Evolutionary conservation across 2,888 invertebrate species (phyloP), one percentile per base, ranked within the genome.

Genomic region (Chirona hameri): DNA sequence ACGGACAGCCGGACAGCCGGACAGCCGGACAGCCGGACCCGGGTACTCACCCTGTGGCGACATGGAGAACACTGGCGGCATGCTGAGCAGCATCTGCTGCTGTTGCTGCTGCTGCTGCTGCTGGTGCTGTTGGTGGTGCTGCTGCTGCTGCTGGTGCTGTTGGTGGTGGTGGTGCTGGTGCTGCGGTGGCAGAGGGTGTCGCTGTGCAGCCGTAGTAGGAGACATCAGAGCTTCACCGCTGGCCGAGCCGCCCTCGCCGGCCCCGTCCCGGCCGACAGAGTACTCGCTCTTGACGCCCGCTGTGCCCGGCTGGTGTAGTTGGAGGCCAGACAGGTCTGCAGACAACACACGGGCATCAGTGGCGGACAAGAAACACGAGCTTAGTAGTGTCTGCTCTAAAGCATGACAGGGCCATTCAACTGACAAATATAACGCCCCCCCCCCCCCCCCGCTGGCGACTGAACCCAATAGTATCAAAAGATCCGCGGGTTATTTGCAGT

Each of bases 231-330:
- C 0, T 72, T 82, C 84, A 24, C 83, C 83, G 55, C 81, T 81
- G 31, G 84, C 52, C 1, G 52, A 52, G 15, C 15, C 84, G 82
- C 83, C 84, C 81, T 84, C 85, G 81, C 84, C 84, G 65, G 85
- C 86, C 81, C 86, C 84, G 79, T 84, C 85, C 83, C 85, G 86
- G 57, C 94, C 94, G 39, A 94, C 94, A 81, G 94, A 93, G 88
- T 96, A 97, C 88, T 97, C 97, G 90, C 97, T 97, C 89, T 97
- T 97, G 57, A 97, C 95, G 85, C 94, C 93, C 12, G 95, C 92
- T 15, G 85, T 83, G 18, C 93, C 93, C 7, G 95, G 92, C 88
- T 95, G 96, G 84, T 90, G 89, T 82, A 98, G 90, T 15, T 96
- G 97, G 82, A 98, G 90, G 27, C 97, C 97, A 82, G 97, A 97